Evolutionary conservation across 2,113 vertebrate genomes (phyloP), one percentile per base, ranked within the genome.

Genomic region (Columba livia): DNA sequence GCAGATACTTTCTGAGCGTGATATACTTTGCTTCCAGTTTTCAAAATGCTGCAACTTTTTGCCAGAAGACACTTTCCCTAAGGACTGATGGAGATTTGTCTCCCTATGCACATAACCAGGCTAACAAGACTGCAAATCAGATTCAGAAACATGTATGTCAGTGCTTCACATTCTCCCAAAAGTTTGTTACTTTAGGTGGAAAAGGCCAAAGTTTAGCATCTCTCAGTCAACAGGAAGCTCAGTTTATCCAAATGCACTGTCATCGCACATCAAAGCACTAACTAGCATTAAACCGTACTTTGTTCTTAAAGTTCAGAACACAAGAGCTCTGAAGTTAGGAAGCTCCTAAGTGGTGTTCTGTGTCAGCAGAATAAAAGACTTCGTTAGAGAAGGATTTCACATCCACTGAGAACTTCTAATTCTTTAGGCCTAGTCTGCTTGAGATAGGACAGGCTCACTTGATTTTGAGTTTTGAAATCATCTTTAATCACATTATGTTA

Each of bases 1-100:
- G 23, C 72, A 69, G 57, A 64, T 44, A 19, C 11, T 40, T 88
- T 78, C 17, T 7, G 47, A 57, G 40, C 3, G 9, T 21, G 25
- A 77, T 31, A 10, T 15, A 26, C 79, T 93, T 95, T 85, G 80
- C 89, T 91, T 82, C 53, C 54, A 51, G 48, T 67, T 85, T 93
- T 69, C n/a, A 84, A 72, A 83, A 57, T 58, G 36, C 54, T 62
- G 34, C 31, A n/a, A 11, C 16, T 48, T 57, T 54, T 48, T 78
- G 56, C 82, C 70, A 90, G 54, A 66, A 90, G 16, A 65, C 9
- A 26, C 25, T 21, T 85, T 93, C 62, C 75, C 73, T n/a, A 31
- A 64, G 58, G 72, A 12, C 48, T 82, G 57, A 21, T 9, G 28
- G 54, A 86, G 36, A 51, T 29, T 28, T n/a, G 26, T 40, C 31